Conservation (phyloP, 2,888 invertebrate genomes). For the Clivina fossor region DNA sequence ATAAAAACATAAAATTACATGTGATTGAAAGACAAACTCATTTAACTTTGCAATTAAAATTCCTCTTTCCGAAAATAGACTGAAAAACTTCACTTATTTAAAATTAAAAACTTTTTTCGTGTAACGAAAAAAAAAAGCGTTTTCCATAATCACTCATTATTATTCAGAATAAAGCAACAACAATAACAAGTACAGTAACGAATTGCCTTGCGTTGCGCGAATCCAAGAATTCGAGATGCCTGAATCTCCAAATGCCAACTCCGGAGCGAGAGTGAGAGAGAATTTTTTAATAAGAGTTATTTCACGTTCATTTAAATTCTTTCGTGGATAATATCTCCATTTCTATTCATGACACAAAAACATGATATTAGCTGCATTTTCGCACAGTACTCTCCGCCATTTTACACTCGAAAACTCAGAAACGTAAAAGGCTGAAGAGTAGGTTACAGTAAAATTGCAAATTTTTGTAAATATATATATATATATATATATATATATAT, state of each 20-base stretch:
- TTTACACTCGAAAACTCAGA: conserved; percentile 48
- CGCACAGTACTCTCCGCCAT: conserved; percentile 45
- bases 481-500: no score
- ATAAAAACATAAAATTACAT: no score
- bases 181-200: conserved; percentile 8
- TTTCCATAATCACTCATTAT: conserved; percentile 11
- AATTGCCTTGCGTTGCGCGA: background rate
- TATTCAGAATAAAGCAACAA: conserved; percentile 9
- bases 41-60: no score
- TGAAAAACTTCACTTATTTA: no score
- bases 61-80: no score
- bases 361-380: conserved; percentile 48
- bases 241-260: background rate
- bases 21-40: no score
- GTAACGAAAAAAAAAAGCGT: conserved; percentile 8
- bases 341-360: conserved; percentile 49
- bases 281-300: conserved; percentile 26
- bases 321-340: conserved; percentile 40
- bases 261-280: background rate
- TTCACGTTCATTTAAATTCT: conserved; percentile 29
- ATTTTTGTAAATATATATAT: no score
- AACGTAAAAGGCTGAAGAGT: no score
- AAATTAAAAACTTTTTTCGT: no score
- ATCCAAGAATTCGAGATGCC: background rate
- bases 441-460: no score